Conservation (phyloP, 2,888 invertebrate genomes). For the Drosophila colorata region DNA sequence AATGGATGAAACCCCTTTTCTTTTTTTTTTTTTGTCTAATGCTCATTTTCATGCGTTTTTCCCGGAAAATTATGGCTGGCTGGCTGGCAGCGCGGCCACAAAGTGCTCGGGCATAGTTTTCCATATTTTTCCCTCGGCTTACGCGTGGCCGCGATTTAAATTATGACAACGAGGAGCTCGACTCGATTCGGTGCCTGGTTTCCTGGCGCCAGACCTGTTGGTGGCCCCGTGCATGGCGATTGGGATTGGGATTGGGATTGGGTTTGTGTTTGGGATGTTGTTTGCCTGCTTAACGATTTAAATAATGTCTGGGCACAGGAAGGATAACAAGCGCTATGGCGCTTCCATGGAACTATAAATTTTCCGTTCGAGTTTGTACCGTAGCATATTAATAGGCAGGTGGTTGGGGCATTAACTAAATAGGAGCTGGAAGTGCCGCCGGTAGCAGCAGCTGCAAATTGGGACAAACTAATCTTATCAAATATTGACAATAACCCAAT, state of each 20-base stretch:
- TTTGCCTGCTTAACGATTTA: slow-evolving; percentile 60
- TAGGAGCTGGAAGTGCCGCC: slow-evolving; percentile 8
- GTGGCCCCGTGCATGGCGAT: slow-evolving; percentile 32
- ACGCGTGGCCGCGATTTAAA: slow-evolving; percentile 72
- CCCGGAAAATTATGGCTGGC: slow-evolving; percentile 66
- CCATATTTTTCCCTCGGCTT: slow-evolving; percentile 61
- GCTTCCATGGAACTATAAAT: slow-evolving; percentile 69
- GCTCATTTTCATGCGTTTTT: slow-evolving; percentile 74
- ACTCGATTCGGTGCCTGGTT: slow-evolving; percentile 42
- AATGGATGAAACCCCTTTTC: slow-evolving; percentile 43
- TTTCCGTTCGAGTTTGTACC: slow-evolving; percentile 31
- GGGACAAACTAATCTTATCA: slow-evolving; percentile 70
- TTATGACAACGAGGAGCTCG: slow-evolving; percentile 61
- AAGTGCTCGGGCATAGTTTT: slow-evolving; percentile 63
- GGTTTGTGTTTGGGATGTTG: slow-evolving; percentile 25
- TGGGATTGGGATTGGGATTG: slow-evolving; percentile 25
- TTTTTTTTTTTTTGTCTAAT: slow-evolving; percentile 49
- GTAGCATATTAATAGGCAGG: slow-evolving; percentile 42
- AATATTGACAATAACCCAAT: slow-evolving; percentile 81
- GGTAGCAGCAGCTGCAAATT: slow-evolving; percentile 57
- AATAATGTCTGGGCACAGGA: slow-evolving; percentile 61
- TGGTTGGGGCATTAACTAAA: slow-evolving; percentile 17
- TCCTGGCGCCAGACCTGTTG: slow-evolving; percentile 62
- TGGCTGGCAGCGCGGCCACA: slow-evolving; percentile 32
- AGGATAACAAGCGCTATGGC: slow-evolving; percentile 65